Evolutionary conservation across 2,888 invertebrate species (phyloP).

Genomic region (Aphelenchoides bicaudatus): DNA sequence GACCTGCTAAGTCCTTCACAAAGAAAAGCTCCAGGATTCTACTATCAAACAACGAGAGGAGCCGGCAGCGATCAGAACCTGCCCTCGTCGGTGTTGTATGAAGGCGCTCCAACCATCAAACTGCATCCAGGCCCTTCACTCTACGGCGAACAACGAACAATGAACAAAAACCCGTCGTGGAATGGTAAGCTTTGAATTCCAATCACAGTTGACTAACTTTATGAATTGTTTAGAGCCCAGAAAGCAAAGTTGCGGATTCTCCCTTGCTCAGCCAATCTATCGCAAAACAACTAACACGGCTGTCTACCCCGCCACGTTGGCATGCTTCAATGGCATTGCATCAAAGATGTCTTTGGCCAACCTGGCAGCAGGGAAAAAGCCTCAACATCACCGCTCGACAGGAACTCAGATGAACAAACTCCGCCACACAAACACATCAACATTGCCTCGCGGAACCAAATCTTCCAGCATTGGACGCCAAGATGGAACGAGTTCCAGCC

Average conservation of each 20-base stretch:
- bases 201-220: conserved; percentile 3
- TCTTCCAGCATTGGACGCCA: not conserved
- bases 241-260: no score
- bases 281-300: conserved; percentile 7
- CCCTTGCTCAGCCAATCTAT: conserved; percentile 6
- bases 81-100: conserved; percentile 25
- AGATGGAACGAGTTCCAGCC: no score
- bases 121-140: conserved; percentile 24
- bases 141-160: no score
- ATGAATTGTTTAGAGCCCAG: no score
- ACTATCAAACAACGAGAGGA: not conserved
- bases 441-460: not conserved
- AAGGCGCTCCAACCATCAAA: conserved; percentile 29
- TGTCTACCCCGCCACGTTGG: conserved; percentile 16
- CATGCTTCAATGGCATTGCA: conserved; percentile 5
- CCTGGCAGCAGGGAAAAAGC: no score
- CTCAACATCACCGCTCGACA: conserved; percentile 14
- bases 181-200: no score
- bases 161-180: no score
- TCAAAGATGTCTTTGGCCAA: not conserved
- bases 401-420: conserved; percentile 6
- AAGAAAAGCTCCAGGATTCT: not conserved
- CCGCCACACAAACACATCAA: not conserved
- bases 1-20: conserved; percentile 12
- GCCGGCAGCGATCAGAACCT: conserved; percentile 22